phyloP scores from a whole-genome alignment of 2,113 vertebrate genomes.

The Sakesphorus luctuosus region DNA sequence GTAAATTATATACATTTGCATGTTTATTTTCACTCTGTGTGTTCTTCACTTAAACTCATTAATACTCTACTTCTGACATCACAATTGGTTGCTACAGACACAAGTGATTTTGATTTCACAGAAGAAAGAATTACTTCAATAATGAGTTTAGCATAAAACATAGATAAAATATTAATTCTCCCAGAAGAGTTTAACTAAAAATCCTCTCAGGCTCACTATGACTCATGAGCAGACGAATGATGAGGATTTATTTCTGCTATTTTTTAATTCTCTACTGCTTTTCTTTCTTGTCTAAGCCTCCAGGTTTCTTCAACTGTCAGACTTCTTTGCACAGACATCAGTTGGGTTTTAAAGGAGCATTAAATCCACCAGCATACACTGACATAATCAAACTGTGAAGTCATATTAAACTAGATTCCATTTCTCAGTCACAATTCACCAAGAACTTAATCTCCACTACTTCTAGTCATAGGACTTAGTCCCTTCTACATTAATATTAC shows the following conservation, averaged over 20 bases:
- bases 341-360: neutral
- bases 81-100: neutral
- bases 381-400: neutral
- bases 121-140: neutral
- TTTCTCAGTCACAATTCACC: neutral
- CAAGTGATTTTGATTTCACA: neutral
- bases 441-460: neutral
- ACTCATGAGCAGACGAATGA: constrained; percentile 21
- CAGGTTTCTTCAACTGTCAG: neutral
- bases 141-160: constrained; percentile 18
- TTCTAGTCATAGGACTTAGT: neutral
- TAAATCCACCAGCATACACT: neutral
- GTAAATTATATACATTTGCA: neutral
- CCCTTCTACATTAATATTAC: neutral
- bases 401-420: neutral
- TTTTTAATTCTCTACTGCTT: constrained; percentile 14
- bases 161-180: constrained; percentile 35
- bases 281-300: neutral
- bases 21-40: neutral
- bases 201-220: constrained; percentile 25
- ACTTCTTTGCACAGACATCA: neutral
- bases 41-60: neutral
- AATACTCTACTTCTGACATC: neutral
- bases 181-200: neutral
- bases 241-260: constrained; percentile 19